phyloP scores from a whole-genome alignment of 37 sponge, comb jelly and placozoan species.

The Petrosia ficiformis region DNA sequence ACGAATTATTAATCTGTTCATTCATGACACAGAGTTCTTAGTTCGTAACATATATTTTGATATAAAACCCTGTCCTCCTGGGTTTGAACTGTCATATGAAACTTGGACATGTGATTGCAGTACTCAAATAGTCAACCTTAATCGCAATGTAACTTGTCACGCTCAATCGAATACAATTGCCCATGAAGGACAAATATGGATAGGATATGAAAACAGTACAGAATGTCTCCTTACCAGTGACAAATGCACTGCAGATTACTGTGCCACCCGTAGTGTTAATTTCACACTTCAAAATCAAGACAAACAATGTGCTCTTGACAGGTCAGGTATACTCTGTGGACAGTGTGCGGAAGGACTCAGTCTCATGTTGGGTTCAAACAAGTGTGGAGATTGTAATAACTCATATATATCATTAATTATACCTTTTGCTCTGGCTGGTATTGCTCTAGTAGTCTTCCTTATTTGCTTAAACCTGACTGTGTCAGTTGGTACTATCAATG shows the following conservation, averaged over 20 bases:
- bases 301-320: background rate
- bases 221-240: background rate
- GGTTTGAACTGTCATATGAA: slow-evolving; percentile 3
- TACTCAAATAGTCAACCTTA: background rate
- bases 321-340: slow-evolving; percentile 1
- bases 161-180: background rate
- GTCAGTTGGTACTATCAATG: slow-evolving; percentile 7
- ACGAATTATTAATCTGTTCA: background rate
- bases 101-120: background rate
- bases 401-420: background rate
- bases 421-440: slow-evolving; percentile 1
- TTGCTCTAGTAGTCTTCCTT: background rate
- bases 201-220: background rate
- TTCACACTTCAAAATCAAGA: background rate
- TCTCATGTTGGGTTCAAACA: background rate
- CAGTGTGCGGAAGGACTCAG: slow-evolving; percentile 7
- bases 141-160: background rate
- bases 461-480: background rate
- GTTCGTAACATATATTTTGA: background rate
- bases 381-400: background rate
- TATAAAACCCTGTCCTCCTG: background rate
- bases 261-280: background rate
- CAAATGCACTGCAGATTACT: background rate
- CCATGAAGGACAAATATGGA: background rate
- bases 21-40: background rate